Percentiles rank a stretch among this genome's conserved stretches.
phyloP scores from a whole-genome alignment of 2,797 vertebrate species.

The Natrix natrix region DNA sequence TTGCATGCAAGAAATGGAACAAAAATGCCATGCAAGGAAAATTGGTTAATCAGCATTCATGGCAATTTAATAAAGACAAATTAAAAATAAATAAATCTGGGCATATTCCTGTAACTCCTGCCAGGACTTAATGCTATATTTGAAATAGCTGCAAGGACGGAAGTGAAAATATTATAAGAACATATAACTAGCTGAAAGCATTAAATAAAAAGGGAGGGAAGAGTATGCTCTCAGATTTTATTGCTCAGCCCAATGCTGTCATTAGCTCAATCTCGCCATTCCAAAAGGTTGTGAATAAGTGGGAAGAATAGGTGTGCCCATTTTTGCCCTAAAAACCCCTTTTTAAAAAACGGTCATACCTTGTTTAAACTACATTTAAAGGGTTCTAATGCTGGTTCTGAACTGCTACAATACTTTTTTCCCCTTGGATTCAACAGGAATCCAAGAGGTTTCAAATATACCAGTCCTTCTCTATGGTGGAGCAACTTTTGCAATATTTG shows the following conservation, averaged over 20 bases:
- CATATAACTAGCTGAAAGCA: neutral
- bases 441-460: neutral
- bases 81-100: constrained; percentile 29
- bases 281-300: neutral
- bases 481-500: neutral
- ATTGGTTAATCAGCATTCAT: constrained; percentile 23
- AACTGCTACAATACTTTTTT: neutral
- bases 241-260: neutral
- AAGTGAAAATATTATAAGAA: neutral
- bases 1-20: neutral
- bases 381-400: neutral
- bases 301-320: neutral
- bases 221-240: neutral
- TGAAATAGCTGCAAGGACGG: neutral
- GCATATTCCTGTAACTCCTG: neutral
- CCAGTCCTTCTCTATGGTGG: neutral
- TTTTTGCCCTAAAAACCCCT: neutral
- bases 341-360: neutral
- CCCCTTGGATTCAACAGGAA: neutral
- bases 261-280: neutral
- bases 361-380: neutral
- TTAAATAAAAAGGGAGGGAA: neutral
- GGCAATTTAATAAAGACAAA: constrained; percentile 31
- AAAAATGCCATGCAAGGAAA: constrained; percentile 17
- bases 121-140: neutral